Conservation (phyloP, 1,140 invertebrate genomes). For the Chymomyza costata region DNA sequence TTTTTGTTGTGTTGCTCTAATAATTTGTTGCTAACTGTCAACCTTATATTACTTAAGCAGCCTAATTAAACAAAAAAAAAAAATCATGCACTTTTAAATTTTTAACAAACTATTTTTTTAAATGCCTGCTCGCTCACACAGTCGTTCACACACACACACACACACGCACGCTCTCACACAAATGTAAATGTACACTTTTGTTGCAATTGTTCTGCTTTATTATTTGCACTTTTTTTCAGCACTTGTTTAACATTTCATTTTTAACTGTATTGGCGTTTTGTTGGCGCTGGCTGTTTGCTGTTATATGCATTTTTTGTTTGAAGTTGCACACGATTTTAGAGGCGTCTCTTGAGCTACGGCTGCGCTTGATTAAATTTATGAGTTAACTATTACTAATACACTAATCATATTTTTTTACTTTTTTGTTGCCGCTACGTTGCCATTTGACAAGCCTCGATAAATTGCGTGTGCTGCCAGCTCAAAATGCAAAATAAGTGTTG, state of each 20-base stretch:
- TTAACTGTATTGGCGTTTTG: no score
- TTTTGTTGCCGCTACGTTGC: no score
- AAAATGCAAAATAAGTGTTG: no score
- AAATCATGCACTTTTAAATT: conserved; percentile 32
- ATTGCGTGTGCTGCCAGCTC: no score
- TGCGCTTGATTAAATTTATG: conserved; percentile 43
- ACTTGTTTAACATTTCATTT: not conserved
- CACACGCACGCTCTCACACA: conserved; percentile 17
- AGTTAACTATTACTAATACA: conserved; percentile 66
- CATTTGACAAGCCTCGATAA: no score
- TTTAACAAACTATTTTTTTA: no score
- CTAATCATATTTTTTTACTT: conserved; percentile 10
- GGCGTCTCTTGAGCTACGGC: no score
- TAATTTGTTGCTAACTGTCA: no score
- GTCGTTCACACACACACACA: not conserved
- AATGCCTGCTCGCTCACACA: conserved; percentile 22
- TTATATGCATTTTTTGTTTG: no score
- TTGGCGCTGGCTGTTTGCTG: no score
- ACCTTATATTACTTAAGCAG: conserved; percentile 10
- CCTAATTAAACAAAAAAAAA: conserved; percentile 25
- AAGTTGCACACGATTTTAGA: no score
- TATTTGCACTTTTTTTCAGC: conserved; percentile 22
- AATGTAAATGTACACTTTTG: conserved; percentile 6
- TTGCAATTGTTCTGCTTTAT: conserved; percentile 24
- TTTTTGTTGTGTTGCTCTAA: no score